Evolutionary conservation across 2,113 vertebrate species (phyloP), one percentile per base, ranked within the genome.

Genomic region (Cynoglossus semilaevis): DNA sequence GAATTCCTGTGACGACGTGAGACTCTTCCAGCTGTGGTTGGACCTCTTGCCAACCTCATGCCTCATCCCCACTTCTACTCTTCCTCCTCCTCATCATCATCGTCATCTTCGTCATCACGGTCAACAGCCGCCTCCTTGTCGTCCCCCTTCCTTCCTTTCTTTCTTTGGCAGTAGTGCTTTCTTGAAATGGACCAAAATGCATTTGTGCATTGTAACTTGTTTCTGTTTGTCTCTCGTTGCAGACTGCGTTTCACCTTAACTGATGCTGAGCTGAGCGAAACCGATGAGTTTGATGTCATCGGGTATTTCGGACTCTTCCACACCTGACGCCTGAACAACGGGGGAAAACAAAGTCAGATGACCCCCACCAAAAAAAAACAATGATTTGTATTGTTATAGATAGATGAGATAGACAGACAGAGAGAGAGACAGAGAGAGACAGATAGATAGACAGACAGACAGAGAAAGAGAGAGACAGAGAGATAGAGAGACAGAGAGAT

Each of bases 201-300:
- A 88, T 89, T 90, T 85, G 88, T 90, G 85, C 86, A 73, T 82
- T 60, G 74, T 76, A 78, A 63, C 77, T 69, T 38, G 55, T 82
- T 83, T n/a, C n/a, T n/a, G n/a, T 81, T 70, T 79, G 80, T 85
- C 76, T 63, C 75, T 76, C 63, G 60, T 70, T 58, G 67, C 72
- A 46, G 69, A 56, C 76, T 73, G 71, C 50, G 46, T 67, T 79
- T 44, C 42, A 87, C 83, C 6, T 94, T 95, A 97, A 90, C 93
- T 99, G 91, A 99, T 98, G 92, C 95, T 99, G 89, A 99, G 96
- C 90, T 99, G 97, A 60, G 97, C 97, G 82, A 99, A 99, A 86
- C 97, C 97, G 85, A 99, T 92, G 54, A 99, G 95, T 85, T 99
- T 99, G 76, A 95, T 77, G 62, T 99, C 96, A 49, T 99, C 97